Base-by-base conservation (phyloP, 1,140 invertebrate genomes). In the Heliconius hewitsoni region DNA sequence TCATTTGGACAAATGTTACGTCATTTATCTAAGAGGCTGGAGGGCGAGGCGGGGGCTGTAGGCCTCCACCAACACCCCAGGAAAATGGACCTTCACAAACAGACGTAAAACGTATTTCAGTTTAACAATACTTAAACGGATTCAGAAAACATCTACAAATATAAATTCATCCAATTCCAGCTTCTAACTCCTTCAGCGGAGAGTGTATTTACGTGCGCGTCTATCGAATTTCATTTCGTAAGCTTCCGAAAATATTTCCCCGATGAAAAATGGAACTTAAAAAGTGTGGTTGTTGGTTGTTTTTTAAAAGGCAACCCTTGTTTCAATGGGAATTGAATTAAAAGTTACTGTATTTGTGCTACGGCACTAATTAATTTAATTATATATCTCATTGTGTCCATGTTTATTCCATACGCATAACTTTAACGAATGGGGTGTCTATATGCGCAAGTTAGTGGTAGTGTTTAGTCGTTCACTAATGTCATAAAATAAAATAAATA, bases 1-100 rank as follows among this genome's bases (percentile, higher is more conserved):
- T 95, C 94, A 95, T 95, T 95, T 94, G 93, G 94, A 95, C 94
- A 95, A 95, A 95, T 95, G 94, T 89, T 92, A 92, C 88, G 87
- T 94, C 93, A 95, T 95, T 95, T 95, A 89, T 95, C 94, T 95
- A 90, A 90, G 88, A 90, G 90, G 75, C 73, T 89, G 87, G 81
- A 77, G 86, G 77, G 86, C 77, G 87, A 90, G 82, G 87, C 80
- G 88, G 87, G 88, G 86, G 77, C 82, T 79, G 78, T 79, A 84
- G 76, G 76, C 52, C 78, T 46, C 42, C 74, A 37, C 60, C 8
- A 9, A 42, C 70, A 50, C 74, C 71, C 71, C 55, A 75, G 71
- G 74, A 90, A 91, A 85, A 74, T 82, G 74, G 81, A 72, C 75
- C 83, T 87, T 89, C 84, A 0, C 1, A 19, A 73, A 55, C 23